Percentiles rank a stretch among this genome's conserved stretches.
phyloP scores from a whole-genome alignment of 2,888 invertebrate genomes.

The Patella ulyssiponensis region DNA sequence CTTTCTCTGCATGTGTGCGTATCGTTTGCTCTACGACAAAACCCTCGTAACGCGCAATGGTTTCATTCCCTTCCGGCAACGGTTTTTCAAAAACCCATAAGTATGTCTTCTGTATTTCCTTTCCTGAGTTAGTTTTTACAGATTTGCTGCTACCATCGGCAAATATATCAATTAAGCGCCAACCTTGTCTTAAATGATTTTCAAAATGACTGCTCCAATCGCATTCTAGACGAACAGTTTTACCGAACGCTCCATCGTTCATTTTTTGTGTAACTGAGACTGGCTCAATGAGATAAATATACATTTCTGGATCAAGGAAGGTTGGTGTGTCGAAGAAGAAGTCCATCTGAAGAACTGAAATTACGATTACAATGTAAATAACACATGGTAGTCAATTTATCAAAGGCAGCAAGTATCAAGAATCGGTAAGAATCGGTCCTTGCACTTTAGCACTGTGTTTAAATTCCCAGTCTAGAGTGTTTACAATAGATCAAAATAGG shows the following conservation, averaged over 20 bases:
- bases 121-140: not conserved
- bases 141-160: conserved; percentile 43
- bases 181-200: conserved; percentile 61
- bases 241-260: conserved; percentile 19
- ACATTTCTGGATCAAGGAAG: conserved; percentile 44
- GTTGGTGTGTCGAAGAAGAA: conserved; percentile 65
- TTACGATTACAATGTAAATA: not conserved
- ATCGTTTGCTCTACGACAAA: conserved; percentile 60
- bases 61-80: conserved; percentile 48
- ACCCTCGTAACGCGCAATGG: conserved; percentile 60
- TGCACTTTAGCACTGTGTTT: too few species aligned
- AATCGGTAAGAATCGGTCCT: too few species aligned
- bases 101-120: conserved; percentile 45
- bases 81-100: conserved; percentile 69
- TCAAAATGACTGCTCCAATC: conserved; percentile 60
- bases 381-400: too few species aligned
- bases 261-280: conserved; percentile 42
- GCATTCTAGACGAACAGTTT: conserved; percentile 44
- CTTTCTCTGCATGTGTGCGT: conserved; percentile 33
- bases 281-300: conserved; percentile 51
- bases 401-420: too few species aligned
- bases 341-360: conserved; percentile 63
- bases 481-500: too few species aligned
- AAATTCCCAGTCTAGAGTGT: too few species aligned
- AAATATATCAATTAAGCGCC: conserved; percentile 66